Percentiles rank a stretch among this genome's conserved stretches.
Evolutionary conservation across 2,113 vertebrate species (phyloP).

Genomic region (Istiophorus platypterus): DNA sequence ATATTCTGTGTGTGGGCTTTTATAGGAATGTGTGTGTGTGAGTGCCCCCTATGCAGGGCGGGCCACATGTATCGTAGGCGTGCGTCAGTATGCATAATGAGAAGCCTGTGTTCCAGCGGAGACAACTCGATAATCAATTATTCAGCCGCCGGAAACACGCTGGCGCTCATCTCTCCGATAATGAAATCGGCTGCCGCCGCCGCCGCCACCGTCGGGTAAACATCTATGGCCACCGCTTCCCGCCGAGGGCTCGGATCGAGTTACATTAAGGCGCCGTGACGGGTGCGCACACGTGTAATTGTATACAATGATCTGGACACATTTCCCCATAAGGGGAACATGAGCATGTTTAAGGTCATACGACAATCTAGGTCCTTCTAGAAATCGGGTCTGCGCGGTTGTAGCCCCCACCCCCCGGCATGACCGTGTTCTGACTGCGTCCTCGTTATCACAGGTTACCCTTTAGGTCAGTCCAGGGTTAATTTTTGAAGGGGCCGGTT

Average conservation of each 20-base stretch:
- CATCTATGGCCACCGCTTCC: too few relatives aligned
- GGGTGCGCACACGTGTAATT: background rate
- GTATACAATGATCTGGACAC: background rate
- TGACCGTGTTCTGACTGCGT: background rate
- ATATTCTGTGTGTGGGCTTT: constrained; percentile 25
- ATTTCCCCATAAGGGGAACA: too few relatives aligned
- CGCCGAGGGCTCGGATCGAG: background rate
- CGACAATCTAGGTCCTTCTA: too few relatives aligned
- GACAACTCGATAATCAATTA: constrained; percentile 67
- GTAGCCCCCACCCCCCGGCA: background rate
- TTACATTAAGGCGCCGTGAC: background rate
- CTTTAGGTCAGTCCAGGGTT: background rate
- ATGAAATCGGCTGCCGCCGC: constrained; percentile 29
- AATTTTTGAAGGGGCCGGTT: background rate
- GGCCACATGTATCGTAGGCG: constrained; percentile 32
- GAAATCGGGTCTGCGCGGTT: too few relatives aligned
- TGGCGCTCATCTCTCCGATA: constrained; percentile 41
- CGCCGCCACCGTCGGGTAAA: too few relatives aligned
- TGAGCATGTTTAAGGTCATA: too few relatives aligned
- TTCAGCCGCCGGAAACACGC: constrained; percentile 52
- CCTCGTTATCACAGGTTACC: too few relatives aligned
- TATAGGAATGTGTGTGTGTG: constrained; percentile 4
- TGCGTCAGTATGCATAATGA: constrained; percentile 48
- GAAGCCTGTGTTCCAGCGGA: constrained; percentile 45
- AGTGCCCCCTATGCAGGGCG: background rate